Evolutionary conservation across 2,888 invertebrate species (phyloP).

Genomic region (Rhorus exstirpatorius): DNA sequence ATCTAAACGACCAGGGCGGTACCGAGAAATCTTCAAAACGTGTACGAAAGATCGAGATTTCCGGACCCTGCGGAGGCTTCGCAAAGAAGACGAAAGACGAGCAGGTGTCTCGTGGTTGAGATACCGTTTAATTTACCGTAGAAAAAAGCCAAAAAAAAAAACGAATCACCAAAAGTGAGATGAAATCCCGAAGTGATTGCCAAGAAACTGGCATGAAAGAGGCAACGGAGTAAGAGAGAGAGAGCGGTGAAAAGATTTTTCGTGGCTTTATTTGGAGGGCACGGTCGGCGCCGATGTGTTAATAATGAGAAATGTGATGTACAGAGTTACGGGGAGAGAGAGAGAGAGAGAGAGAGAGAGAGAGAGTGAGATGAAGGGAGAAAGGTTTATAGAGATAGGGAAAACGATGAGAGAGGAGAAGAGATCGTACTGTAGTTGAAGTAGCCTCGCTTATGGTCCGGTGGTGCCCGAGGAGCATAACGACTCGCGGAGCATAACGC

Average conservation of each 20-base stretch:
- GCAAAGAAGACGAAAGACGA: not conserved
- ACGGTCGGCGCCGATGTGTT: slow-evolving; percentile 83
- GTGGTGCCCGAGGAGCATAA: slow-evolving; percentile 85
- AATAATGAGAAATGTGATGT: slow-evolving; percentile 82
- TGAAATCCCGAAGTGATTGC: slow-evolving; percentile 8
- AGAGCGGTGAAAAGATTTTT: slow-evolving; percentile 50
- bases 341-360: slow-evolving; percentile 22
- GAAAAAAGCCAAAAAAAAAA: slow-evolving; percentile 26
- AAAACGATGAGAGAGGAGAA: slow-evolving; percentile 75
- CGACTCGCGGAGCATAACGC: slow-evolving; percentile 85
- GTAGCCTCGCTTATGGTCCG: slow-evolving; percentile 85
- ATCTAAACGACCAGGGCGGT: no score
- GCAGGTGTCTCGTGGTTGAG: slow-evolving; percentile 44
- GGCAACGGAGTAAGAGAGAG: not conserved
- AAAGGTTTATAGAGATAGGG: slow-evolving; percentile 43
- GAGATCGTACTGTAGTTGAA: slow-evolving; percentile 74
- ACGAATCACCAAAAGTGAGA: not conserved
- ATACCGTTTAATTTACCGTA: slow-evolving; percentile 21
- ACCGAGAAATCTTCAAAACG: no score
- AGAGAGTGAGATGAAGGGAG: slow-evolving; percentile 61
- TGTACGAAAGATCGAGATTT: not conserved
- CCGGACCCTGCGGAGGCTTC: no score
- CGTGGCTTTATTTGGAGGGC: slow-evolving; percentile 73
- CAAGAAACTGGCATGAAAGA: not conserved
- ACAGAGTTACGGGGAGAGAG: slow-evolving; percentile 24